Percentiles rank a stretch among this genome's conserved stretches.
phyloP scores from a whole-genome alignment of 2,797 vertebrate species.

The Lithobates pipiens region DNA sequence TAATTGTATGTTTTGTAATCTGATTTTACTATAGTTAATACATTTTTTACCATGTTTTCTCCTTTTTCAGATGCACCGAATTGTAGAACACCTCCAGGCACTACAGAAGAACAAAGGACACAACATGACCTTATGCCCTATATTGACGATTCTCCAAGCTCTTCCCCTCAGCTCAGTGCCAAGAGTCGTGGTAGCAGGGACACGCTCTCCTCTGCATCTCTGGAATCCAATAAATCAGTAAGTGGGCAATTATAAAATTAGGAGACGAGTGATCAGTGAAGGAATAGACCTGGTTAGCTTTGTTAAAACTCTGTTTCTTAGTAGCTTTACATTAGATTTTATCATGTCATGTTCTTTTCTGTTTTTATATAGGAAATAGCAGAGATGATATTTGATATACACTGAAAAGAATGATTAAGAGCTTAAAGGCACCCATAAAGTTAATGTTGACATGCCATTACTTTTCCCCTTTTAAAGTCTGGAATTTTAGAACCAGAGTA shows the following conservation, averaged over 20 bases:
- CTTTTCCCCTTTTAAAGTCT: no score
- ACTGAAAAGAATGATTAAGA: background rate
- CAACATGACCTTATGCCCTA: conserved; percentile 87
- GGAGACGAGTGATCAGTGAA: background rate
- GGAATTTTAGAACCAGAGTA: no score
- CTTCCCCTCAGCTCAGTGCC: conserved; percentile 84
- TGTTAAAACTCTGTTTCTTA: background rate
- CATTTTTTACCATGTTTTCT: background rate
- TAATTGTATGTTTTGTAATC: no score
- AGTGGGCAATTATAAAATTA: conserved; percentile 65
- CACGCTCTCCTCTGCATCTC: conserved; percentile 80
- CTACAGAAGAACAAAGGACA: conserved; percentile 80
- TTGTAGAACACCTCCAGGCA: conserved; percentile 82
- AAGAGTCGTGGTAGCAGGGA: conserved; percentile 86
- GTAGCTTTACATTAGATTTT: background rate
- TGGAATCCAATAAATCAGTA: conserved; percentile 88
- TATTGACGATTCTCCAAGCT: conserved; percentile 86
- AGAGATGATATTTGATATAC: background rate
- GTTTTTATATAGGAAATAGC: background rate
- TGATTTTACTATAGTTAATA: background rate
- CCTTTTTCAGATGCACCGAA: conserved; percentile 80
- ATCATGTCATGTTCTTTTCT: background rate
- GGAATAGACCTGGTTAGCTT: background rate
- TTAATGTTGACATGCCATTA: no score
- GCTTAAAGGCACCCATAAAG: no score